Base-by-base conservation (phyloP, 2,888 invertebrate genomes). In the Euplagia quadripunctaria region DNA sequence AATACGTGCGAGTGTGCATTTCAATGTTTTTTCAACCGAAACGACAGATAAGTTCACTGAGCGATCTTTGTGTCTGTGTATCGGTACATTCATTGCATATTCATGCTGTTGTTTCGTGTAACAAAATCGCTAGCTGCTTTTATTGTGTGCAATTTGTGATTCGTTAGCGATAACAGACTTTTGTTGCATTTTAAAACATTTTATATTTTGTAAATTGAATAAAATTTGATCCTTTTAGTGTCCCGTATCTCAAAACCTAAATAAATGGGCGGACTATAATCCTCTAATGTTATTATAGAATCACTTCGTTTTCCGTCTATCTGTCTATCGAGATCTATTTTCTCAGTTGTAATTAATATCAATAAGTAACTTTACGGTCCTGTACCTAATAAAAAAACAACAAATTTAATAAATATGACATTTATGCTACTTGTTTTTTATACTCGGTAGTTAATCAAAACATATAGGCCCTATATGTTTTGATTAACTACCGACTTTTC, bases 71-170 rank as follows among this genome's bases (percentile, higher is more conserved):
- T 87, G 77, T 79, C 73, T 79, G 77, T 84, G 86, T 82, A 85
- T 81, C 82, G 86, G 85, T 82, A 85, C 83, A 77, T 84, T 86
- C 86, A 87, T 88, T 87, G 90, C 88, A 89, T 90, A 91, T 91
- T 90, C 90, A 91, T 90, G 86, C 70, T 76, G 78, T 76, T 77
- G 76, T 86, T 82, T 78, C 82, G 80, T 73, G 75, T 79, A 81
- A 83, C 80, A 87, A 88, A 87, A 85, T 79, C 83, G 78, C 78
- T 16, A 77, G 63, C 20, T 69, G 73, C 70, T 79, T 74, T 76
- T 82, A 77, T 83, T 81, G 78, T 82, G 69, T 58, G 58, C 58
- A 58, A 58, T 82, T 80, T 81, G 75, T 72, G 77, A 81, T 81
- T 83, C 82, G 81, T 81, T 81, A 81, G 79, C 64, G 64, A 77